Evolutionary conservation across 1,140 invertebrate species (phyloP).

Genomic region (Cephus cinctus): DNA sequence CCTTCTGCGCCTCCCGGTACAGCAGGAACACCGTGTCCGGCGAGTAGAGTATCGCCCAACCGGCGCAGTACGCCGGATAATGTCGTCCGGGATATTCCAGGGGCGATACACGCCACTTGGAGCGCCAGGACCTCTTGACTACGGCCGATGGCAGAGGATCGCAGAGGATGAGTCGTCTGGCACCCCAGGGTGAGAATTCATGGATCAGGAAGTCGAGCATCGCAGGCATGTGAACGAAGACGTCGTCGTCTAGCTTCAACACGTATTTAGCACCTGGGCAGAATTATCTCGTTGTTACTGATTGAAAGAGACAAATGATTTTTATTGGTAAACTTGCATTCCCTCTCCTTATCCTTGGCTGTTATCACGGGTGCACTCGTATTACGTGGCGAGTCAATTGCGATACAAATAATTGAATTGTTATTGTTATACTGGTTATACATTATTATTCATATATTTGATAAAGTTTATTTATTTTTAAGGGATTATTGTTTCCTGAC

Average conservation of each 20-base stretch:
- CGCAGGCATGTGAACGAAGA: constrained; percentile 71
- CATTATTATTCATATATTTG: no score
- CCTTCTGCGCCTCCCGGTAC: constrained; percentile 64
- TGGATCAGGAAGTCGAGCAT: constrained; percentile 64
- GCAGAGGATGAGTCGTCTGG: constrained; percentile 63
- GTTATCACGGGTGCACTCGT: no score
- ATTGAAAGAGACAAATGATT: no score
- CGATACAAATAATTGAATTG: no score
- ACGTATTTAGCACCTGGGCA: constrained; percentile 67
- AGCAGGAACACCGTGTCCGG: constrained; percentile 67
- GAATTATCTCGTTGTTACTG: no score
- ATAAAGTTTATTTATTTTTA: no score
- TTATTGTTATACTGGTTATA: no score
- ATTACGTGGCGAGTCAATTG: no score
- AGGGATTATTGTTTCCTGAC: no score
- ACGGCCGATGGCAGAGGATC: constrained; percentile 48
- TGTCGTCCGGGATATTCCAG: constrained; percentile 63
- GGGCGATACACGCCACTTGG: constrained; percentile 77
- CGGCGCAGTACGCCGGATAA: constrained; percentile 75
- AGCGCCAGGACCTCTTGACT: constrained; percentile 65
- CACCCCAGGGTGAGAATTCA: constrained; percentile 60
- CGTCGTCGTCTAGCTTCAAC: constrained; percentile 78
- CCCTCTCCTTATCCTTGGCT: no score
- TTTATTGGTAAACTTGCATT: no score
- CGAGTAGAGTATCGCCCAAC: constrained; percentile 75